Evolutionary conservation across 2,113 vertebrate species (phyloP).

Genomic region (Ammodytes marinus): DNA sequence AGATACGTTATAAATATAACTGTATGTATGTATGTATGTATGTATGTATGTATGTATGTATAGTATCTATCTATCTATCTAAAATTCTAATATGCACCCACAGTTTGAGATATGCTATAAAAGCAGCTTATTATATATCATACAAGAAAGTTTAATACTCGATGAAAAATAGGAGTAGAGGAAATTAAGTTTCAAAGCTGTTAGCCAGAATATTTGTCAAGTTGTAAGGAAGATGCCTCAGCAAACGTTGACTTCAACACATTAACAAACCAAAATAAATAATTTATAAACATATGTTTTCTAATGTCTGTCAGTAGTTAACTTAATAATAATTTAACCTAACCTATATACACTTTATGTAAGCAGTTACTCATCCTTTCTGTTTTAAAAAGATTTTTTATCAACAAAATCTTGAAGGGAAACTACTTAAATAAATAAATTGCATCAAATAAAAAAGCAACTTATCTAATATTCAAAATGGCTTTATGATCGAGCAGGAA

Average conservation of each 20-base stretch:
- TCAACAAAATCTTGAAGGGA: no score
- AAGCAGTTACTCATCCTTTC: no score
- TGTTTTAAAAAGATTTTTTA: no score
- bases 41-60: no score
- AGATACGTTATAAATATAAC: no score
- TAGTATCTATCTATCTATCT: no score
- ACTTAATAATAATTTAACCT: neutral
- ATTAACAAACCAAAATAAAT: neutral
- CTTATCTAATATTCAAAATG: neutral
- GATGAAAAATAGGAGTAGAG: neutral
- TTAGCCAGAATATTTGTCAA: neutral
- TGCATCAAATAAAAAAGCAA: no score
- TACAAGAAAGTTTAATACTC: neutral
- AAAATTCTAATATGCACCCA: slow-evolving; percentile 30
- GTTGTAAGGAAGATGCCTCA: neutral
- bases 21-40: no score
- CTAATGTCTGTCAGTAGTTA: neutral
- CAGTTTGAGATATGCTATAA: slow-evolving; percentile 24
- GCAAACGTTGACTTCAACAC: neutral
- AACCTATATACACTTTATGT: no score
- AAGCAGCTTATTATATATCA: slow-evolving; percentile 16
- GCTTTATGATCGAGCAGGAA: neutral
- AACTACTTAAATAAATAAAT: no score
- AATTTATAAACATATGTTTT: neutral
- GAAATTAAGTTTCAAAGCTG: neutral